These are phyloP conservation scores for Sympetrum striolatum DNA, from an alignment of 2,888 invertebrate species.

Conservation along the genomic window DNA sequence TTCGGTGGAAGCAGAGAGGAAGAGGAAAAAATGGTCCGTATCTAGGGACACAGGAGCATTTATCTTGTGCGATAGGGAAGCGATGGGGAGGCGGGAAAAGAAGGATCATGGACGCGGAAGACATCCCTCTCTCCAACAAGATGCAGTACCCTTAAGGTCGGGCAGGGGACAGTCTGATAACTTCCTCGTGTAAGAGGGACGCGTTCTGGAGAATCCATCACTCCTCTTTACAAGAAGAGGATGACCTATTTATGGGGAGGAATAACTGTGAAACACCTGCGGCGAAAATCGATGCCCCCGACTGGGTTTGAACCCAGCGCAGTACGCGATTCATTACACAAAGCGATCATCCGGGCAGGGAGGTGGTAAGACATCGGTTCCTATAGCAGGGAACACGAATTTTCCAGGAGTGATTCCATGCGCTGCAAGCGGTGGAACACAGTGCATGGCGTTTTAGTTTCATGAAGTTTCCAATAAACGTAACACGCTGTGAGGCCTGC, in stretches of 20 bases:
- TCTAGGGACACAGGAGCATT: background rate
- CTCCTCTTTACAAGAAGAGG: background rate
- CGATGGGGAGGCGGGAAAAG: background rate
- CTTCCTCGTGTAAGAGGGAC: background rate
- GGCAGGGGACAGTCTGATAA: background rate
- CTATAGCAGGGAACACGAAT: too few species aligned
- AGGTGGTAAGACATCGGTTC: too few species aligned
- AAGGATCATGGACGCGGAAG: background rate
- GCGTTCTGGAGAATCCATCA: background rate
- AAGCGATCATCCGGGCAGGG: too few species aligned
- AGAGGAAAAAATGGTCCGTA: background rate
- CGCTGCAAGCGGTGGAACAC: too few species aligned
- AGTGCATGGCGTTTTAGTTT: too few species aligned
- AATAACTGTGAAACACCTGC: background rate
- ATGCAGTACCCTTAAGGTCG: background rate
- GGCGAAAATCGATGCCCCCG: background rate
- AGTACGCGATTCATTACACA: background rate
- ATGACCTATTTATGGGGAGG: background rate
- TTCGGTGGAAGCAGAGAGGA: background rate
- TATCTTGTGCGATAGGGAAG: background rate
- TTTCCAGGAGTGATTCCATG: too few species aligned
- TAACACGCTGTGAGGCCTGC: too few species aligned
- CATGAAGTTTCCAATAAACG: too few species aligned
- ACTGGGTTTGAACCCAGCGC: background rate
- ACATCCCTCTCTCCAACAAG: background rate